Conservation (phyloP, 2,888 invertebrate species). For the Rotaria macrura region DNA sequence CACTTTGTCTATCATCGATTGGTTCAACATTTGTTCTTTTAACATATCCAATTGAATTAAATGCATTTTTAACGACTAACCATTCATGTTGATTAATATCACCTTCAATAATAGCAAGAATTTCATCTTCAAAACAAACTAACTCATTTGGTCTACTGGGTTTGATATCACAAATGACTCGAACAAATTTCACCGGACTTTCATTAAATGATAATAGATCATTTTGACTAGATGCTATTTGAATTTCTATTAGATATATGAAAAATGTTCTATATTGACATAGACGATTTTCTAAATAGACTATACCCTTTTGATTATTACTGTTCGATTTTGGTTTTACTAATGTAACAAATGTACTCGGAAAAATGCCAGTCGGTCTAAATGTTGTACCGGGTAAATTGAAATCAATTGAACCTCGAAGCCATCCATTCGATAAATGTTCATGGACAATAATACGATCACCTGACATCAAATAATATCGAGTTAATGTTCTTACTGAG, state of each 20-base stretch:
- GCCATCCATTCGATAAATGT: background rate
- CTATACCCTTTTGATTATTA: background rate
- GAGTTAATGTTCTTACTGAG: too few species aligned
- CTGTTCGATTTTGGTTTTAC: background rate
- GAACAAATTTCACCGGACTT: background rate
- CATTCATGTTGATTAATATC: background rate
- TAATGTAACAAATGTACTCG: conserved; percentile 17
- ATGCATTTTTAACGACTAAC: conserved; percentile 18
- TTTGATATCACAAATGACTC: background rate
- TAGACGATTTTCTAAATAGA: background rate
- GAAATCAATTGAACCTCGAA: background rate
- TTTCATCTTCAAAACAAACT: conserved; percentile 20
- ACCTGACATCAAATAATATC: background rate
- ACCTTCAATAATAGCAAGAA: background rate
- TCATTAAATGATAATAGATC: background rate
- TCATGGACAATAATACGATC: background rate
- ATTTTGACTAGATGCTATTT: background rate
- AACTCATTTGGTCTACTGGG: background rate
- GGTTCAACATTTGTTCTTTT: background rate
- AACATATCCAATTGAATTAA: background rate
- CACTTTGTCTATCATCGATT: background rate
- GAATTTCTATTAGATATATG: background rate
- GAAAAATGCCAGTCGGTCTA: background rate
- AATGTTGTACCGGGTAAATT: background rate
- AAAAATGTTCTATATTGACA: background rate